These are phyloP conservation scores for Leptogaster cylindrica DNA, from an alignment of 2,888 invertebrate species.

Conservation along the genomic window DNA sequence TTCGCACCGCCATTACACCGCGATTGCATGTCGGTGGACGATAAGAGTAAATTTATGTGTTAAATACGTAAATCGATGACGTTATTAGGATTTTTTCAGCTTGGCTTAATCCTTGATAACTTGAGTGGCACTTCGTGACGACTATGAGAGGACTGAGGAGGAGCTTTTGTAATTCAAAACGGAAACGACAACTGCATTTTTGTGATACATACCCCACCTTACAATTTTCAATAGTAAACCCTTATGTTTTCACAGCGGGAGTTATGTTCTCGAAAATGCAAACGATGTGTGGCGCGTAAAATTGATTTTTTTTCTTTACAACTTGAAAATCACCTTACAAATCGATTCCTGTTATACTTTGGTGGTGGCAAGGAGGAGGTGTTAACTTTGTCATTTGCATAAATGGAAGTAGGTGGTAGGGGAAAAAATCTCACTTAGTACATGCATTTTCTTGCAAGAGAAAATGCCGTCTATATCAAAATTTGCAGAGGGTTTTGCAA, in stretches of 20 bases:
- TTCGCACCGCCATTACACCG: neutral
- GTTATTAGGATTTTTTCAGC: conserved; percentile 11
- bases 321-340: conserved; percentile 30
- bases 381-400: conserved; percentile 9
- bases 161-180: conserved; percentile 30
- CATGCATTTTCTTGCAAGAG: too few species aligned
- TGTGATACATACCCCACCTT: neutral
- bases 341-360: conserved; percentile 21
- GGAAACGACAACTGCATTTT: conserved; percentile 23
- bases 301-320: conserved; percentile 34
- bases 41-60: conserved; percentile 17
- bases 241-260: conserved; percentile 14
- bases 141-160: neutral
- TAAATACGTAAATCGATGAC: conserved; percentile 30
- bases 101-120: neutral
- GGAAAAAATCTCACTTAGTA: too few species aligned
- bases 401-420: conserved; percentile 13
- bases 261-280: conserved; percentile 12
- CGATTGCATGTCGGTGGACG: conserved; percentile 23
- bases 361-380: neutral
- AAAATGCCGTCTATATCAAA: too few species aligned
- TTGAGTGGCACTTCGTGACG: conserved; percentile 25
- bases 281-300: conserved; percentile 29
- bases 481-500: too few species aligned
- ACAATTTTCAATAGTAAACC: neutral